Base-by-base conservation (phyloP, 2,797 vertebrate genomes). In the Mus minutoides region DNA sequence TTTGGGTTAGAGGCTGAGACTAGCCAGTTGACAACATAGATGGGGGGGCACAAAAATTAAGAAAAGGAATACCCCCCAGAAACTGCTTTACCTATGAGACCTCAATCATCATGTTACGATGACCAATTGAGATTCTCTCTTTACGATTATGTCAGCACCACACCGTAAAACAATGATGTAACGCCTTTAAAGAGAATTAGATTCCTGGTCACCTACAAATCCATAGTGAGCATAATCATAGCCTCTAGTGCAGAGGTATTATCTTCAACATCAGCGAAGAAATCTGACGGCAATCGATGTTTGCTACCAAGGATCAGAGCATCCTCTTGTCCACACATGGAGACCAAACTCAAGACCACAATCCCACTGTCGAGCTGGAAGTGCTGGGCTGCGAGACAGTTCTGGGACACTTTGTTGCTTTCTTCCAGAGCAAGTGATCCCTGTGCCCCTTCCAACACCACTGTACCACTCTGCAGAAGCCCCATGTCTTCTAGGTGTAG, bases 121-220 rank as follows among this genome's bases (percentile, higher is more conserved):
- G 67, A 56, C 43, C 75, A 69, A 40, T 40, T 82, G 73, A 95
- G 76, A 90, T 60, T 92, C 34, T 94, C 1, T 78, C 67, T 88
- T 64, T 49, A 80, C 54, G 88, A 1, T 64, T 88, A 91, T 78
- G 52, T 52, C 49, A 89, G 40, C 79, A 73, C 77, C 64, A 75
- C 49, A 95, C 49, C 60, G 22, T 88, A 83, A 96, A 89, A 86
- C 64, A 40, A 8, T 64, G 40, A 9, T 10, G 14, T 58, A 19
- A 52, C 19, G 46, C 22, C 43, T 96, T 67, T 71, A 91, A 90
- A 43, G 1, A 95, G 26, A 84, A 89, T 67, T 75, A 40, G 82
- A 83, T 64, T 83, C 37, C 86, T 29, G 90, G n/a, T 60, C n/a
- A 37, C 54, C 62, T 40, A 93, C 76, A 3, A 94, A 90, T 64